These are phyloP conservation scores for Artibeus lituratus DNA, from an alignment of 2,797 vertebrate species.

Conservation along the genomic window DNA sequence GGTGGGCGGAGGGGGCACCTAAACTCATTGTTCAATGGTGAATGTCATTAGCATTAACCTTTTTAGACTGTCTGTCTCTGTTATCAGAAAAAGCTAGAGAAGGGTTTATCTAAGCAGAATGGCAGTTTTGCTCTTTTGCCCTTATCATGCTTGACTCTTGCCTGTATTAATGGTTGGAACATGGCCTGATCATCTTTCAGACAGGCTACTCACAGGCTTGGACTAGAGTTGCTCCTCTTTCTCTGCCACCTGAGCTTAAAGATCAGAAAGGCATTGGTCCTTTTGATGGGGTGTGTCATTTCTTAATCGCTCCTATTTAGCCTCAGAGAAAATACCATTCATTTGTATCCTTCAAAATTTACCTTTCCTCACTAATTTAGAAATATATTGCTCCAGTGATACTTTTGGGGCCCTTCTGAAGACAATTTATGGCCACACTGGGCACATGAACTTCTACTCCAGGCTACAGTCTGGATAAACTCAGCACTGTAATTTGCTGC, in stretches of 20 bases:
- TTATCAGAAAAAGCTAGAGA: conserved; percentile 55
- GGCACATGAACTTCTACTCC: not conserved
- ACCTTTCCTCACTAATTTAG: not conserved
- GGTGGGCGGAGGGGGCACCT: conserved; percentile 48
- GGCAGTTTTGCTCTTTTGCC: conserved; percentile 14
- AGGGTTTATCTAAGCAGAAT: conserved; percentile 4
- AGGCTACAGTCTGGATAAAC: not conserved
- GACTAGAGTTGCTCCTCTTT: not conserved
- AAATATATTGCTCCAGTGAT: not conserved
- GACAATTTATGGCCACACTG: not conserved
- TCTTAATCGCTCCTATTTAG: not conserved
- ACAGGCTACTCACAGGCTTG: not conserved
- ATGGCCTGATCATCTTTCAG: not conserved
- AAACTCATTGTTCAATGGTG: conserved; percentile 76
- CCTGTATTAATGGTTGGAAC: not conserved
- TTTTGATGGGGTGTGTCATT: not conserved
- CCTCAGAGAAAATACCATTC: not conserved
- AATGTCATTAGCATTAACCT: conserved; percentile 76
- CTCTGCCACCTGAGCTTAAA: not conserved
- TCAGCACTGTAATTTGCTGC: not conserved
- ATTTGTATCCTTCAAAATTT: not conserved
- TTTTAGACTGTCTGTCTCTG: conserved; percentile 65
- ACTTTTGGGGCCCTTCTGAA: not conserved
- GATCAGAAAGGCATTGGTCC: not conserved
- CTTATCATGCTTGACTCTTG: conserved; percentile 33